Evolutionary conservation across 2,113 vertebrate genomes (phyloP).

Genomic region (Pseudolaguvia tuberculata): DNA sequence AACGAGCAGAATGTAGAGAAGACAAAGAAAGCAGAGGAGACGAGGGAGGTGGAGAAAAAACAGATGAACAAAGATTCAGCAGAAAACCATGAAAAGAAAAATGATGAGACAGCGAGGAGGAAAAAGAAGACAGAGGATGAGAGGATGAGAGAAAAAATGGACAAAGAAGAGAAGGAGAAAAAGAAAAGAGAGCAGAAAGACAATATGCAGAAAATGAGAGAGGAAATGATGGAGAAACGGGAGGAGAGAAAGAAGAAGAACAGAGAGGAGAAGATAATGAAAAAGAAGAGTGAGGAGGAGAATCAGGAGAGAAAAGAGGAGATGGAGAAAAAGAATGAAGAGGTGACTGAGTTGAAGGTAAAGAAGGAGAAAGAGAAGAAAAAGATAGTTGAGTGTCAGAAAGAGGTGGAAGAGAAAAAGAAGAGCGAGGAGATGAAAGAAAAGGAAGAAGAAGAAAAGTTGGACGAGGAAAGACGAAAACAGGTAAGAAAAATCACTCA

Average conservation of each 20-base stretch:
- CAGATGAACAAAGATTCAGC: conserved; percentile 3
- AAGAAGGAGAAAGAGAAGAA: background rate
- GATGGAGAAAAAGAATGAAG: background rate
- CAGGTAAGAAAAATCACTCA: background rate
- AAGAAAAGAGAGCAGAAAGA: background rate
- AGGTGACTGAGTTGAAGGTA: no score
- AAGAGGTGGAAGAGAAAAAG: background rate
- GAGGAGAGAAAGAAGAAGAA: no score
- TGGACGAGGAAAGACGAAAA: conserved; percentile 1
- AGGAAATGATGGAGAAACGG: background rate
- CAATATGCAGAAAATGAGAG: background rate
- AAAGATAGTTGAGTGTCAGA: background rate
- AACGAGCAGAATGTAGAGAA: conserved; percentile 28
- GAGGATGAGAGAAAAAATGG: no score
- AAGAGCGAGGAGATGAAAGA: no score
- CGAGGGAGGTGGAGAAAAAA: background rate
- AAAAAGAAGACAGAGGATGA: background rate
- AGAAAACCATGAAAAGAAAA: background rate
- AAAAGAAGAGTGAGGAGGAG: background rate
- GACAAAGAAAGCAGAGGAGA: conserved; percentile 37
- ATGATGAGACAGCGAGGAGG: background rate
- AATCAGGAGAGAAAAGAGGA: background rate
- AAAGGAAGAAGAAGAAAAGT: conserved; percentile 48
- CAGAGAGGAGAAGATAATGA: no score
- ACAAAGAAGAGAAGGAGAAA: background rate